Evolutionary conservation across 2,888 invertebrate genomes (phyloP), one percentile per base, ranked within the genome.

Genomic region (Hydroisotoma schaefferi): DNA sequence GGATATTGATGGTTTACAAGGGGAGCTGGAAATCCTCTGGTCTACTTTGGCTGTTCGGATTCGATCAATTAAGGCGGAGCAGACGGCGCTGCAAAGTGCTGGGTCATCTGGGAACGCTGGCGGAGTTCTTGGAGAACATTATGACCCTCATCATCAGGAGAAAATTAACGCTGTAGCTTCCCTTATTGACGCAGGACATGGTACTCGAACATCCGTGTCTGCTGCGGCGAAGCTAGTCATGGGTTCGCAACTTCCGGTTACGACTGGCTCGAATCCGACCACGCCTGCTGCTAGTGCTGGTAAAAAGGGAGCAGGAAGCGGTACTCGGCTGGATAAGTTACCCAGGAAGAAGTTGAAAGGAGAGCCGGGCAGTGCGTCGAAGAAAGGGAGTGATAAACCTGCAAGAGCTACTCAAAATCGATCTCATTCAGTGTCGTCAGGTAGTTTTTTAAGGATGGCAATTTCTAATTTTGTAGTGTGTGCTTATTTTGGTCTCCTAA

Each of bases 1-100:
- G 73, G 94, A 95, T 75, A 79, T 94, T 49, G 93, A 94, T 76
- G 82, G 84, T 1, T 79, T 95, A 10, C 94, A 95, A 76, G 78
- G 87, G 53, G 94, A 95, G 76, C 78, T 94, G 53, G 94, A 95
- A 77, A 86, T 87, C 23, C 79, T 94, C 52, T 80, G 94, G 25
- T 88, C 90, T 0, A 87, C 87, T 53, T 88, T 88, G 55, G 90
- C 90, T 0, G 83, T 91, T 18, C 81, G 94, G 57, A 83, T 86
- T 69, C 82, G 90, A 70, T 84, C 86, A 61, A 82, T 94, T n/a
- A 87, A 78, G 57, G 74, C 74, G 47, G 79, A 80, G 70, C 63
- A 68, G 26, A 47, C 29, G 2, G 27, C 37, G 22, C 27, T 69
- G 1, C 59, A 67, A 18, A 75, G 59, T 29, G 33, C 54, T 15